Evolutionary conservation across 2,113 vertebrate genomes (phyloP).

Genomic region (Mirounga angustirostris): DNA sequence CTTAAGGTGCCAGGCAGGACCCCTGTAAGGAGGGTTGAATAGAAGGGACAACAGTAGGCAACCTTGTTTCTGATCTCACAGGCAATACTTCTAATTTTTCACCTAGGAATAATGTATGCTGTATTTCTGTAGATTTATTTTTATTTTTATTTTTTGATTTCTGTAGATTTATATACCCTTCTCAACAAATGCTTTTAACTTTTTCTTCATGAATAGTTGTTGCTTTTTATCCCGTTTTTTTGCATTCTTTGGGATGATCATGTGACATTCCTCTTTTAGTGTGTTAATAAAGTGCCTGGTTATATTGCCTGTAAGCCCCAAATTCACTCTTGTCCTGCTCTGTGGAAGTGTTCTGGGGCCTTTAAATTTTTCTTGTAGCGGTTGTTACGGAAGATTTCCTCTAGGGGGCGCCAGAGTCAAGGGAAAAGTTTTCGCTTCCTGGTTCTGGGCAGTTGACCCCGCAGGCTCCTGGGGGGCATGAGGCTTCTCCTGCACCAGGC

Average conservation of each 20-base stretch:
- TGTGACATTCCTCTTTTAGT: neutral
- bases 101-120: neutral
- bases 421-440: neutral
- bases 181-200: neutral
- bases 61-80: neutral
- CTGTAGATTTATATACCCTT: neutral
- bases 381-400: neutral
- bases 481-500: neutral
- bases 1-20: neutral
- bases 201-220: neutral
- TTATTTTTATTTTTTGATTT: neutral
- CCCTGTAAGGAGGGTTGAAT: neutral
- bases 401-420: neutral
- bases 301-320: neutral
- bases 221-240: neutral
- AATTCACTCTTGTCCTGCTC: neutral
- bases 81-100: neutral
- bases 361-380: neutral
- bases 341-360: neutral
- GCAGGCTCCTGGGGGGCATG: too few species aligned
- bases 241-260: neutral
- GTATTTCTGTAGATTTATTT: neutral
- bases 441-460: neutral
- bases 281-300: neutral
- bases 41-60: neutral